A percentile compares a stretch with the other conserved stretches of the same genome.
Conservation (phyloP, 2,888 invertebrate genomes). For the Sinhomidia bicolor region DNA sequence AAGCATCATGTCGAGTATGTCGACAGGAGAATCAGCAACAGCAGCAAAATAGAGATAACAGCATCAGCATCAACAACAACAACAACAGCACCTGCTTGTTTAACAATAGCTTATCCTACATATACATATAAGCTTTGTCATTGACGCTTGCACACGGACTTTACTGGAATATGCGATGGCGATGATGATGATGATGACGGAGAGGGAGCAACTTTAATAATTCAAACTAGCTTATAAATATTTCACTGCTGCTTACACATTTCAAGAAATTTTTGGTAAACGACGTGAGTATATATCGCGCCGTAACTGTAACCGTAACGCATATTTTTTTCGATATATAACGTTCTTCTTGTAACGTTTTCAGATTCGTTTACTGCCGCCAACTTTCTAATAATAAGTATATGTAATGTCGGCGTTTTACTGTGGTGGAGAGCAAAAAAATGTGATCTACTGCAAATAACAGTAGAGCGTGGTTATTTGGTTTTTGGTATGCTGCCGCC, state of each 20-base stretch:
- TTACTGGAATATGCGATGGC: not conserved
- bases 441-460: slow-evolving; percentile 41
- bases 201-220: slow-evolving; percentile 45
- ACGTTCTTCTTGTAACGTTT: no score
- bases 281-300: not conserved
- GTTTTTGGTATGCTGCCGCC: no score
- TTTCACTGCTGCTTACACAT: slow-evolving; percentile 36
- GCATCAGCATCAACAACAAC: no score
- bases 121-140: slow-evolving; percentile 49
- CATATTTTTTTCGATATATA: no score
- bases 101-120: slow-evolving; percentile 52
- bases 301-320: not conserved
- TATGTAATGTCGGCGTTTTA: not conserved
- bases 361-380: no score
- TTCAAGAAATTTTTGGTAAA: slow-evolving; percentile 33
- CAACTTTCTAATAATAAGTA: no score
- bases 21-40: slow-evolving; percentile 24
- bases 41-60: not conserved
- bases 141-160: slow-evolving; percentile 49
- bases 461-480: slow-evolving; percentile 5
- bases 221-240: slow-evolving; percentile 56
- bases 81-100: slow-evolving; percentile 61
- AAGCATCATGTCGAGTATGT: slow-evolving; percentile 25
- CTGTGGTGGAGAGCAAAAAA: not conserved
- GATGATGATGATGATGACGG: no score